Evolutionary conservation across 1,140 invertebrate genomes (phyloP).

Genomic region (Platorchestia sp.): DNA sequence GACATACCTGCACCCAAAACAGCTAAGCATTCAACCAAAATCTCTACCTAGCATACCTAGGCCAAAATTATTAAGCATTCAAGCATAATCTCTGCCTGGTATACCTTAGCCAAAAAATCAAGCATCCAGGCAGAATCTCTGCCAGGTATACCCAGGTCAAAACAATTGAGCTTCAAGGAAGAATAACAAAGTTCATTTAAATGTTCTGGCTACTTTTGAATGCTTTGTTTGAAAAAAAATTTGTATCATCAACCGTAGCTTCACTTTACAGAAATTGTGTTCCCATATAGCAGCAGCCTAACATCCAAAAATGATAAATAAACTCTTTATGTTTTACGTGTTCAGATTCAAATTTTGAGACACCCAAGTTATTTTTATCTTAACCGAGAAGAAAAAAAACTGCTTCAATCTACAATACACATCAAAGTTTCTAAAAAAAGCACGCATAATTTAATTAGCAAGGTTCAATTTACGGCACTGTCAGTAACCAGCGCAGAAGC

Average conservation of each 20-base stretch:
- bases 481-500: too few relatives aligned
- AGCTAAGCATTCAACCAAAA: not conserved
- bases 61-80: not conserved
- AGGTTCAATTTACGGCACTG: too few relatives aligned
- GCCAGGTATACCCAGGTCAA: too few relatives aligned
- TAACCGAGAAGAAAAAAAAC: not conserved
- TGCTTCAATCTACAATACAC: not conserved
- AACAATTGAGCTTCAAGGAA: too few relatives aligned
- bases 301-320: not conserved
- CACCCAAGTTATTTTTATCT: not conserved
- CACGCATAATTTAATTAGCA: too few relatives aligned
- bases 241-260: too few relatives aligned
- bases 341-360: not conserved
- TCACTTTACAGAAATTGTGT: not conserved
- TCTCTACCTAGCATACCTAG: not conserved
- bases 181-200: too few relatives aligned
- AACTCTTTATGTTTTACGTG: not conserved
- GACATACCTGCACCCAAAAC: conserved; percentile 78
- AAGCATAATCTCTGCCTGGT: not conserved
- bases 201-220: too few relatives aligned
- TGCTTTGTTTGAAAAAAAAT: too few relatives aligned
- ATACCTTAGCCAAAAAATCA: not conserved
- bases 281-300: not conserved
- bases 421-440: not conserved
- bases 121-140: too few relatives aligned